These are phyloP conservation scores for Colletes latitarsis DNA, from an alignment of 1,140 invertebrate species.

Conservation along the genomic window DNA sequence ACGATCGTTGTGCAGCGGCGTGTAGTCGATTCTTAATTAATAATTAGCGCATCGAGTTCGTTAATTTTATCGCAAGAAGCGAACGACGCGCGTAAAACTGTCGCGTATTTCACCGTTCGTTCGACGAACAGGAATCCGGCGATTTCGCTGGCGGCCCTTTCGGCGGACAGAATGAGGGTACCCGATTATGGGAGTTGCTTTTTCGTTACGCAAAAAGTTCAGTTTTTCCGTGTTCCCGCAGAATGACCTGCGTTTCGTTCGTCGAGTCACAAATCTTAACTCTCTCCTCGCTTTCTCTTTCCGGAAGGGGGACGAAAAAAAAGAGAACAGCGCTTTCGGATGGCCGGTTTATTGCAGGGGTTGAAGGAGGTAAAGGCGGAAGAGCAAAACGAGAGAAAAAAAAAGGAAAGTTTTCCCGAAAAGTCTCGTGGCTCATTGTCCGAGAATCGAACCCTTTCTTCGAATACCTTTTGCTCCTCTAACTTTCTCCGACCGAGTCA, in stretches of 20 bases:
- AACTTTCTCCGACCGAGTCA: conserved; percentile 74
- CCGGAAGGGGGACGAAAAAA: conserved; percentile 56
- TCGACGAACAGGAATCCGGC: neutral
- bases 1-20: neutral
- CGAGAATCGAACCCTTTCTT: conserved; percentile 72
- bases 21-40: neutral
- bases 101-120: neutral
- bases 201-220: conserved; percentile 24
- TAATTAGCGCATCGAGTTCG: neutral
- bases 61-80: neutral
- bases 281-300: conserved; percentile 75
- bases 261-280: conserved; percentile 70
- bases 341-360: conserved; percentile 76
- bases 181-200: neutral
- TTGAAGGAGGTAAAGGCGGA: conserved; percentile 58
- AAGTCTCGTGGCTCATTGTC: conserved; percentile 52
- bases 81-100: neutral
- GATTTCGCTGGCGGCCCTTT: neutral
- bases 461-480: conserved; percentile 29
- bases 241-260: neutral
- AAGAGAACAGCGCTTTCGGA: conserved; percentile 52
- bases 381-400: conserved; percentile 65
- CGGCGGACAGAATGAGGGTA: neutral
- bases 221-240: neutral
- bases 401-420: conserved; percentile 71